Evolutionary conservation across 2,113 vertebrate genomes (phyloP).

Genomic region (Grantiella picta): DNA sequence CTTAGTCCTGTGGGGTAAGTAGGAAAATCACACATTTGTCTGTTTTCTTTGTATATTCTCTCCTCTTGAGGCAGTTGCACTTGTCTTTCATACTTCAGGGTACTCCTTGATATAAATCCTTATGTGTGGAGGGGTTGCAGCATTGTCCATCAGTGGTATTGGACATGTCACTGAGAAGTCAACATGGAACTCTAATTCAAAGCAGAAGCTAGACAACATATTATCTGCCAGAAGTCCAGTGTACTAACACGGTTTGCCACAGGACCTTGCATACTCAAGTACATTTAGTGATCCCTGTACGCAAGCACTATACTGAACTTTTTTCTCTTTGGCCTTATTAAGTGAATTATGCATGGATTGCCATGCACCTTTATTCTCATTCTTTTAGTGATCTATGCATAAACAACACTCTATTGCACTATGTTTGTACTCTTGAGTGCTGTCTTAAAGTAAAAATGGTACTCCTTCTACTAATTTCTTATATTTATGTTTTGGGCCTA

Average conservation of each 20-base stretch:
- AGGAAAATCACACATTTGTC: neutral
- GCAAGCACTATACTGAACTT: neutral
- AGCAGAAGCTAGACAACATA: neutral
- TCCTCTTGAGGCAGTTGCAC: neutral
- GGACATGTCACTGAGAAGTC: neutral
- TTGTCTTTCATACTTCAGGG: neutral
- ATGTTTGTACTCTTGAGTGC: neutral
- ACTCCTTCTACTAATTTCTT: neutral
- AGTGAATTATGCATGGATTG: fast-evolving
- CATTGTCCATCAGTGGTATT: neutral
- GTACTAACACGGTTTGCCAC: neutral
- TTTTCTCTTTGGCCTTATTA: neutral
- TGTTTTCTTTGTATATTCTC: neutral
- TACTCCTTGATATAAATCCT: neutral
- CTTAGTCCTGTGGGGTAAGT: neutral
- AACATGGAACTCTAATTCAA: neutral
- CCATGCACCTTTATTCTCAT: neutral
- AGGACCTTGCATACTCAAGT: neutral
- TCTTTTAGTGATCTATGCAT: neutral
- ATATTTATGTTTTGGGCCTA: neutral
- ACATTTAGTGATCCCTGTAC: too few species aligned
- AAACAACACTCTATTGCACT: neutral
- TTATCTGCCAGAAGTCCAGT: neutral
- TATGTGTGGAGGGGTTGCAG: neutral
- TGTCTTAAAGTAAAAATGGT: neutral